Base-by-base conservation (phyloP, 2,113 vertebrate species). In the Dasyornis broadbenti region DNA sequence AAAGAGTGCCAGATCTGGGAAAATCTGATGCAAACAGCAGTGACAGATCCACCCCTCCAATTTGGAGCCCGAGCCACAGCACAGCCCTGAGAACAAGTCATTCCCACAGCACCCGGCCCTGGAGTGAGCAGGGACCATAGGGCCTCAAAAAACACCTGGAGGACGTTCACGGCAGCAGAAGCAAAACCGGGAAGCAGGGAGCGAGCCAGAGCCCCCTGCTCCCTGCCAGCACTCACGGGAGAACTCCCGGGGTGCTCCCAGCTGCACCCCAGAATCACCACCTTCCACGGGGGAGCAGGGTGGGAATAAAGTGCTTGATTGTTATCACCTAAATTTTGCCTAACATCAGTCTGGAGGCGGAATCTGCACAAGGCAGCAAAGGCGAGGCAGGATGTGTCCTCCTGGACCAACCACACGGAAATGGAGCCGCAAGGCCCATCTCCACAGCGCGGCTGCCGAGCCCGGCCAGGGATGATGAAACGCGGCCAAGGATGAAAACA, bases 1-100 rank as follows among this genome's bases (percentile, higher is more conserved):
- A 11, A 53, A 10, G 0, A 10, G 39, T 1, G 7, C 9, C 4
- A 2, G 3, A 26, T 1, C 45, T 6, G 60, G 3, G 44, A 7
- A 1, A 52, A n/a, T 1, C 64, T 1, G 15, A n/a, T 5, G 12
- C 68, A 12, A 33, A 27, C 15, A 28, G 66, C 84, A 37, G 27
- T 7, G 53, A n/a, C 42, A 5, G 65, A 57, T 4, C 35, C 59
- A 22, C 45, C 50, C 0, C 52, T 30, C 28, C n/a, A 2, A 0
- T 0, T 0, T 2, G n/a, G 33, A 47, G 63, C 5, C 16, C 7
- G 13, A 54, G n/a, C 6, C 80, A 5, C 11, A 39, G 52, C n/a
- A 3, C 27, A 31, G 28, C 69, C 45, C 53, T 1, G 18, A 8
- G 52, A 27, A 15, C 47, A 4, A 12, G 5, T 1, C 3, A 4